Percentiles rank a stretch among this genome's conserved stretches.
Evolutionary conservation across 2,888 invertebrate species (phyloP).

Genomic region (Helleia helle): DNA sequence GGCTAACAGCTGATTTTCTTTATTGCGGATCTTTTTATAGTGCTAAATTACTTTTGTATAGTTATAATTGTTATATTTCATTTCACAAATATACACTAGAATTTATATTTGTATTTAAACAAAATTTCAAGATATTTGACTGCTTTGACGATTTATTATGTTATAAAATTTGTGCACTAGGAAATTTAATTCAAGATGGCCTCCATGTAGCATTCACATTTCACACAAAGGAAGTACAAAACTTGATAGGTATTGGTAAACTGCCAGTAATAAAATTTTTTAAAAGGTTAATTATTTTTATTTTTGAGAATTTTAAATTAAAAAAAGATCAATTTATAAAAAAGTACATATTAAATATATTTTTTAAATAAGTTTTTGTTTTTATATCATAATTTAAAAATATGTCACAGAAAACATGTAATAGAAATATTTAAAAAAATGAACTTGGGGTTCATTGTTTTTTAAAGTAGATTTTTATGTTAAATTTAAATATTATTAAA

Average conservation of each 20-base stretch:
- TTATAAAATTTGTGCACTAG: conserved; percentile 47
- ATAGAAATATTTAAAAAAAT: too few relatives aligned
- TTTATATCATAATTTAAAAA: too few relatives aligned
- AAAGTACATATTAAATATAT: too few relatives aligned
- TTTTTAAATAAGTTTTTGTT: too few relatives aligned
- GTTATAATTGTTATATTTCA: conserved; percentile 13
- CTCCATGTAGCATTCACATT: conserved; percentile 21
- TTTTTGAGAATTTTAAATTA: too few relatives aligned
- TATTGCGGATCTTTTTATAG: conserved; percentile 59
- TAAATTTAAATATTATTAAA: too few relatives aligned
- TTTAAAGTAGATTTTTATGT: too few relatives aligned
- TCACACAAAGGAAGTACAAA: conserved; percentile 23
- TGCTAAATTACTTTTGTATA: conserved; percentile 24
- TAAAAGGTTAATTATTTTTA: conserved; percentile 2
- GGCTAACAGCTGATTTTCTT: conserved; percentile 74
- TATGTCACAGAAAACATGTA: too few relatives aligned
- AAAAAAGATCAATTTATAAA: too few relatives aligned
- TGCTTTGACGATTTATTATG: conserved; percentile 45
- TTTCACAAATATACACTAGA: conserved; percentile 17
- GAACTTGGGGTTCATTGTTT: too few relatives aligned
- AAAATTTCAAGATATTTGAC: conserved; percentile 29
- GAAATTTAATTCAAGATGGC: conserved; percentile 65
- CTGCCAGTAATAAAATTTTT: conserved; percentile 41
- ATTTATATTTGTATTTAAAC: conserved; percentile 16
- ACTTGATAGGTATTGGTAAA: conserved; percentile 11